Conservation (phyloP, 2,888 invertebrate species). For the Tachina fera region DNA sequence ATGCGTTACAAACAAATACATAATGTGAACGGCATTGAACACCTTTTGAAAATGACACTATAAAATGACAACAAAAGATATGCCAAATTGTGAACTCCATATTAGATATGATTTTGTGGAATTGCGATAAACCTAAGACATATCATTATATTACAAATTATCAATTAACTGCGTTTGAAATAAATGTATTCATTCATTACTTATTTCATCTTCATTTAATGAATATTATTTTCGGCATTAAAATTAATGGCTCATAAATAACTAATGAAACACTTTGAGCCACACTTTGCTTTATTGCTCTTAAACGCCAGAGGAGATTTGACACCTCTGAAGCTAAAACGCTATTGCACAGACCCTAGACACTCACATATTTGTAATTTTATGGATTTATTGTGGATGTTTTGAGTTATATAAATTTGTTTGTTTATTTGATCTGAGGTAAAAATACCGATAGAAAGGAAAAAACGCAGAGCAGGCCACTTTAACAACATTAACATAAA, state of each 20-base stretch:
- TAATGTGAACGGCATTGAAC: no score
- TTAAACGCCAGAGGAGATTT: slow-evolving; percentile 61
- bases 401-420: slow-evolving; percentile 51
- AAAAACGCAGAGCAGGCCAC: slow-evolving; percentile 36
- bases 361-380: slow-evolving; percentile 46
- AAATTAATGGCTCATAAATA: slow-evolving; percentile 80
- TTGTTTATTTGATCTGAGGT: slow-evolving; percentile 36
- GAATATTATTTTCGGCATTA: slow-evolving; percentile 70
- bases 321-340: slow-evolving; percentile 59
- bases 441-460: slow-evolving; percentile 11
- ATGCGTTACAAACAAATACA: no score
- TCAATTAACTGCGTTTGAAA: slow-evolving; percentile 30
- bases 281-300: slow-evolving; percentile 73
- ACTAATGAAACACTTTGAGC: slow-evolving; percentile 77
- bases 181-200: slow-evolving; percentile 28
- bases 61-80: no score
- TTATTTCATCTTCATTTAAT: neutral
- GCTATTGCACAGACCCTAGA: slow-evolving; percentile 11
- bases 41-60: no score
- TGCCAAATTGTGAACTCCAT: no score
- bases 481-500: slow-evolving; percentile 50
- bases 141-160: slow-evolving; percentile 22
- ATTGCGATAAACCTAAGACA: neutral
- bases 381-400: slow-evolving; percentile 61
- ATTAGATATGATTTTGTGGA: neutral